phyloP scores from a whole-genome alignment of 2,888 invertebrate species.

The Dromius quadrimaculatus region DNA sequence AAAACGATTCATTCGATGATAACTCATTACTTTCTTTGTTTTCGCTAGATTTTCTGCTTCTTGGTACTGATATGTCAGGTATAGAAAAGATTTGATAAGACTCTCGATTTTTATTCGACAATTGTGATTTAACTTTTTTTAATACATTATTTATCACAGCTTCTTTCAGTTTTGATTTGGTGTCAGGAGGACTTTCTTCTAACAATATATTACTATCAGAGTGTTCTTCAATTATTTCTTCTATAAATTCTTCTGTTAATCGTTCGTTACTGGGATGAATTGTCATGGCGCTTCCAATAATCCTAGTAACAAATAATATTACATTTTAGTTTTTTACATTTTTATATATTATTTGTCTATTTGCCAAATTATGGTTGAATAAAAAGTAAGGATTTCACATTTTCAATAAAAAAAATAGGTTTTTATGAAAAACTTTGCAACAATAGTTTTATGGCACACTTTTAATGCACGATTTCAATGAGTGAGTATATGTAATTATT shows the following conservation, averaged over 20 bases:
- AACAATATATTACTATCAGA: conserved; percentile 50
- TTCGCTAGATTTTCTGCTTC: conserved; percentile 53
- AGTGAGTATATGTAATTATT: too few species aligned
- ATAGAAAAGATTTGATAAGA: conserved; percentile 18
- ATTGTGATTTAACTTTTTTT: conserved; percentile 55
- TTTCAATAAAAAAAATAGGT: too few species aligned
- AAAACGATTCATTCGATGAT: conserved; percentile 37
- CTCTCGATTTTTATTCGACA: conserved; percentile 52
- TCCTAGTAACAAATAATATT: conserved; percentile 15
- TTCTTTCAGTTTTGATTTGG: conserved; percentile 53
- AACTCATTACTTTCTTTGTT: conserved; percentile 33
- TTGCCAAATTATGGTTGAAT: too few species aligned
- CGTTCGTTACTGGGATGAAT: conserved; percentile 12
- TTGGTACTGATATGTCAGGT: conserved; percentile 53
- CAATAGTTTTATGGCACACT: too few species aligned
- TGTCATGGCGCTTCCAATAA: conserved; percentile 36
- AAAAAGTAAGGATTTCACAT: too few species aligned
- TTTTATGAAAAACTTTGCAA: too few species aligned
- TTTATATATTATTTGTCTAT: too few species aligned
- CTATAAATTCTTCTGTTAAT: conserved; percentile 42
- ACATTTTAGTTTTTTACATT: too few species aligned
- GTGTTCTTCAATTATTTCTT: conserved; percentile 53
- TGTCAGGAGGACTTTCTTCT: conserved; percentile 38
- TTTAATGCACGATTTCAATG: too few species aligned
- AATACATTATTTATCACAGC: conserved; percentile 59